A percentile compares a stretch with the other conserved stretches of the same genome.
phyloP scores from a whole-genome alignment of 2,113 vertebrate species.

The Gallinago undulata region DNA sequence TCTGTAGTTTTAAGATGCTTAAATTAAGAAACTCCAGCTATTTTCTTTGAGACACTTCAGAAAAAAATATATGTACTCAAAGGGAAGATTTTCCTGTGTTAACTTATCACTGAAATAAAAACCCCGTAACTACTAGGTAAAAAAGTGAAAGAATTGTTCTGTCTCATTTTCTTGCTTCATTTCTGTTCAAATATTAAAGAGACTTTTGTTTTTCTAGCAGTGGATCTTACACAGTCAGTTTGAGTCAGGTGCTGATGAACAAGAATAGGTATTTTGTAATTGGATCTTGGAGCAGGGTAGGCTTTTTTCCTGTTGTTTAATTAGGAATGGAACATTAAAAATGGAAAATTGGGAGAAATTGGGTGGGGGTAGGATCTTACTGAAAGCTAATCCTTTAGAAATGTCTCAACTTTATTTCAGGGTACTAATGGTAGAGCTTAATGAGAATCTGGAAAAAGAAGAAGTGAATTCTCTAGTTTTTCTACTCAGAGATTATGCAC shows the following conservation, averaged over 20 bases:
- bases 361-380: not conserved
- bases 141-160: not conserved
- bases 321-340: not conserved
- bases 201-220: not conserved
- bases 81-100: not conserved
- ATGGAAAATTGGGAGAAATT: not conserved
- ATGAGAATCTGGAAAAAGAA: conserved; percentile 77
- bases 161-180: not conserved
- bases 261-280: not conserved
- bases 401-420: conserved; percentile 70
- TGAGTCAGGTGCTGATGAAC: not conserved
- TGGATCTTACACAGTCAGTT: not conserved
- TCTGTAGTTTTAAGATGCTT: not conserved
- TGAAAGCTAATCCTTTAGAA: not conserved
- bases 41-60: not conserved
- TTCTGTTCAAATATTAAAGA: not conserved
- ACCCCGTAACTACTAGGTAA: not conserved
- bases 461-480: conserved; percentile 85
- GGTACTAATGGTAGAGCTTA: conserved; percentile 84
- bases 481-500: conserved; percentile 71
- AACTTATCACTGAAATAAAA: not conserved
- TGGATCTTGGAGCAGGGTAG: not conserved
- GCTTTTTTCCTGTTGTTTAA: not conserved
- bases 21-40: not conserved
- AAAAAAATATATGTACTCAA: not conserved